These are phyloP conservation scores for Prionailurus bengalensis DNA, from an alignment of 2,113 vertebrate species.

Conservation along the genomic window DNA sequence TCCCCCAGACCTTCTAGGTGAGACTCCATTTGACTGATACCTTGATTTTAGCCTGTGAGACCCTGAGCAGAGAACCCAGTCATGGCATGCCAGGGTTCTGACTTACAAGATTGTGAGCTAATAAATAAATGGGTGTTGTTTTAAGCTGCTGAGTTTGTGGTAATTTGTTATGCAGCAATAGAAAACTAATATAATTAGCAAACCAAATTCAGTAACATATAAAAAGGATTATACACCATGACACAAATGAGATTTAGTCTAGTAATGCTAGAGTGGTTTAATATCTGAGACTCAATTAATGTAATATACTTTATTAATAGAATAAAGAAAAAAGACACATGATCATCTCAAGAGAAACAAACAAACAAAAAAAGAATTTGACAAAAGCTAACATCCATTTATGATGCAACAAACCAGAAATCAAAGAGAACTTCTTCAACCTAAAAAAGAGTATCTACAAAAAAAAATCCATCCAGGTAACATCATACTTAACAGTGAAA, in stretches of 20 bases:
- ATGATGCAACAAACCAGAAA: slow-evolving; percentile 2
- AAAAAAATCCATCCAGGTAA: background rate
- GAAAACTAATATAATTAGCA: slow-evolving; percentile 69
- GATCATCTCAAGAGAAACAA: slow-evolving; percentile 11
- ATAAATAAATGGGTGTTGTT: slow-evolving; percentile 55
- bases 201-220: slow-evolving; percentile 57
- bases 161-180: slow-evolving; percentile 60
- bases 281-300: slow-evolving; percentile 67
- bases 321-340: slow-evolving; percentile 30
- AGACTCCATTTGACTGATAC: background rate
- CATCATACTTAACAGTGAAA: background rate
- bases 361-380: background rate
- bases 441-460: background rate
- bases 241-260: slow-evolving; percentile 57
- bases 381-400: background rate
- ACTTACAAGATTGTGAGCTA: background rate
- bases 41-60: background rate
- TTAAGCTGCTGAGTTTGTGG: slow-evolving; percentile 56
- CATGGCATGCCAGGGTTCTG: slow-evolving; percentile 45
- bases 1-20: background rate
- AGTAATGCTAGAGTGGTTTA: slow-evolving; percentile 60
- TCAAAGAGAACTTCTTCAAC: slow-evolving; percentile 1
- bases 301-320: slow-evolving; percentile 44
- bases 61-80: background rate
- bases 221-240: slow-evolving; percentile 57